Percentiles rank a stretch among this genome's conserved stretches.
These are phyloP conservation scores for Catocala fraxini DNA, from an alignment of 2,888 invertebrate genomes.

Conservation along the genomic window DNA sequence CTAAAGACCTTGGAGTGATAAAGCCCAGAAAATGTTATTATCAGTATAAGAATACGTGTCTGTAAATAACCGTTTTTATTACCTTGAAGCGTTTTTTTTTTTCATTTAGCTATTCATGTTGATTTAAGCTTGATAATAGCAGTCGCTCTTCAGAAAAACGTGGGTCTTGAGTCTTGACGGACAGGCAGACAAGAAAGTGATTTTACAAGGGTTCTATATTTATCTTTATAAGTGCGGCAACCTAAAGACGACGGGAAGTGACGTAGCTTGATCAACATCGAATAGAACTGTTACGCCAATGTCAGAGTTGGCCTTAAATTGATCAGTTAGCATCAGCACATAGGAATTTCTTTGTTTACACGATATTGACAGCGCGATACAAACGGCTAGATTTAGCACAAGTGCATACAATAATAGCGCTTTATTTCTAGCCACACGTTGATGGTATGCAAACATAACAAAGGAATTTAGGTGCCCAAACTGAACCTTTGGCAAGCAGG, in stretches of 20 bases:
- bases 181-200: conserved; percentile 24
- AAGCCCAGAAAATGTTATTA: too few relatives aligned
- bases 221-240: conserved; percentile 20
- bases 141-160: background rate
- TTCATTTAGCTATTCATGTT: too few relatives aligned
- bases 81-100: too few relatives aligned
- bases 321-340: conserved; percentile 32
- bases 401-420: conserved; percentile 28
- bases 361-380: conserved; percentile 40
- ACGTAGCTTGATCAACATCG: conserved; percentile 31
- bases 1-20: too few relatives aligned
- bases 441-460: background rate
- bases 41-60: too few relatives aligned
- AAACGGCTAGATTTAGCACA: conserved; percentile 39
- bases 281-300: conserved; percentile 27
- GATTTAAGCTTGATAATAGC: too few relatives aligned
- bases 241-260: conserved; percentile 31
- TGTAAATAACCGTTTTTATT: too few relatives aligned
- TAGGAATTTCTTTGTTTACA: conserved; percentile 42
- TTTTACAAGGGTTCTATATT: too few relatives aligned
- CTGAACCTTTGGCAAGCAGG: too few relatives aligned
- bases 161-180: conserved; percentile 2
- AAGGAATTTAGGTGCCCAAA: too few relatives aligned
- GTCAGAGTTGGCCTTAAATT: conserved; percentile 30
- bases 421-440: conserved; percentile 20